Evolutionary conservation across 2,797 vertebrate species (phyloP), one percentile per base, ranked within the genome.

Genomic region (Podargus strigoides): DNA sequence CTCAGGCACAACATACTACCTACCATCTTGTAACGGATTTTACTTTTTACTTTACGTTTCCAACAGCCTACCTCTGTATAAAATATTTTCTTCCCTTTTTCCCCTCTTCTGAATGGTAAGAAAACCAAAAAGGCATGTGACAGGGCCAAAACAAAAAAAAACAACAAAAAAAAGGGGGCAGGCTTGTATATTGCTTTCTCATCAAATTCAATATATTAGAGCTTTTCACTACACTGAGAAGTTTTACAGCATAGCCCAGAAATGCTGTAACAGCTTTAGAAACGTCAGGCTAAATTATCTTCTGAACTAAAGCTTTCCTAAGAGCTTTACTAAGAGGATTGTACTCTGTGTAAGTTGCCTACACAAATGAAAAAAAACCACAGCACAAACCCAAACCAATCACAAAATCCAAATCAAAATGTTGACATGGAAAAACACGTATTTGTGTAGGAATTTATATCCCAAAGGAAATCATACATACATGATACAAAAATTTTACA

Each of bases 281-380:
- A 84, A 86, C 85, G 94, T 50, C 70, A 84, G 49, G 39, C 55
- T 64, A 85, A 87, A 94, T 94, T 56, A 88, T 91, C 91, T 82
- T 62, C 77, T 68, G 80, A 94, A 93, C 75, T 94, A 95, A 97
- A 92, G 70, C 91, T 64, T 76, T 82, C 69, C 77, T 86, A 93
- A 91, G 78, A 96, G 80, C 92, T 90, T 93, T 68, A 53, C 77
- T 95, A 97, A 96, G 95, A 95, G 85, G 94, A 96, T 90, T 96
- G 87, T 36, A 49, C 64, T 60, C 39, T 4, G 6, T 80, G 60
- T 85, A 91, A 93, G 75, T 95, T 89, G 81, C 21, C 91, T 37
- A 87, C 58, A 89, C 53, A 95, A 88, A 95, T 93, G 50, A 94
- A 55, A 94, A 85, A 75, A 46, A 14, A 41, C n/a, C n/a, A n/a